A percentile compares a stretch with the other conserved stretches of the same genome.
Evolutionary conservation across 92 coral and sea anemone genomes (phyloP).

Genomic region (Palythoa heliodiscus): DNA sequence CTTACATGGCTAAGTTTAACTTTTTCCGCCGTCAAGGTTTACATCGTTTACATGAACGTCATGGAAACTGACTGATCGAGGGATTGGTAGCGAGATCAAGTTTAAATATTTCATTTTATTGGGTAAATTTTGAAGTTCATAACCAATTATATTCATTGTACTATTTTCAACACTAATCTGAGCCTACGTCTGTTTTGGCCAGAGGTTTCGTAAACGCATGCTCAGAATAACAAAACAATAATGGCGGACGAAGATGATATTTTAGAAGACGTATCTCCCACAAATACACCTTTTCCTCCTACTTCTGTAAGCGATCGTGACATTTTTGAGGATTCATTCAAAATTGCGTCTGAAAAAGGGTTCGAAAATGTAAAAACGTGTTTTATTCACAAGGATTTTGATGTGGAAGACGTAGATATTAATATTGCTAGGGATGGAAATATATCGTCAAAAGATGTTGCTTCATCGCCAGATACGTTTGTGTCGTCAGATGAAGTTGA

Average conservation of each 20-base stretch:
- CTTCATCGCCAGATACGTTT: background rate
- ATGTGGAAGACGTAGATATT: background rate
- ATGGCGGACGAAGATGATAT: slow-evolving; percentile 31
- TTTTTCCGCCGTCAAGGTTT: slow-evolving; percentile 55
- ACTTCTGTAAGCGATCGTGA: slow-evolving; percentile 2
- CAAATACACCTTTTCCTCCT: slow-evolving; percentile 32
- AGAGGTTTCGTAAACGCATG: slow-evolving; percentile 2
- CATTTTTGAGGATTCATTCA: slow-evolving; percentile 24
- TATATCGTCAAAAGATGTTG: background rate
- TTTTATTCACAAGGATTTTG: background rate
- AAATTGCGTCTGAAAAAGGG: background rate
- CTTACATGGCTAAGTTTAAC: background rate
- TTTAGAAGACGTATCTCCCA: slow-evolving; percentile 9
- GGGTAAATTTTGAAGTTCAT: background rate
- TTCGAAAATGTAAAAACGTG: background rate
- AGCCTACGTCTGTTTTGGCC: slow-evolving; percentile 1
- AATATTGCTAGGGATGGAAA: slow-evolving; percentile 7
- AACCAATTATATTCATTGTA: slow-evolving; percentile 10
- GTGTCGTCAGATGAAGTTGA: background rate
- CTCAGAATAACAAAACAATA: slow-evolving; percentile 12
- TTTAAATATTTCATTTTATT: background rate
- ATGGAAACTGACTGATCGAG: slow-evolving; percentile 65
- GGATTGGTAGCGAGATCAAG: slow-evolving; percentile 51
- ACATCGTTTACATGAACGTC: slow-evolving; percentile 60
- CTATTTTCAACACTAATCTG: background rate